Evolutionary conservation across 2,888 invertebrate species (phyloP).

Genomic region (Drosophila nr. perissopoda): DNA sequence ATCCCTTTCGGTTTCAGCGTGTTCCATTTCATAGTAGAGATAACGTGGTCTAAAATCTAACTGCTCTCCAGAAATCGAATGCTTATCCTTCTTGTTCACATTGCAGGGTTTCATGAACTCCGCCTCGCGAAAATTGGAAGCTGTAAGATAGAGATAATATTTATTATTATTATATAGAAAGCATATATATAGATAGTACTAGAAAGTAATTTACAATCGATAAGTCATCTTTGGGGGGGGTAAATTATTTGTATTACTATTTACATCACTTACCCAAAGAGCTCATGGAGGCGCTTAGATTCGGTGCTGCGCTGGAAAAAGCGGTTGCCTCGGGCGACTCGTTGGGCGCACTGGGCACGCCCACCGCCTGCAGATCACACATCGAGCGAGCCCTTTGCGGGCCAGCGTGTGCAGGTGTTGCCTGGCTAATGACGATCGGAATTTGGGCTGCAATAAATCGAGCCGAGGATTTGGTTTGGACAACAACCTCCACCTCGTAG

Average conservation of each 20-base stretch:
- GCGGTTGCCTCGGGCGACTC: conserved; percentile 35
- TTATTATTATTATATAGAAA: too few species aligned
- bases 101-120: conserved; percentile 75
- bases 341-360: conserved; percentile 42
- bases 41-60: conserved; percentile 77
- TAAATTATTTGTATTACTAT: neutral
- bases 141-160: conserved; percentile 20
- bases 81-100: conserved; percentile 70
- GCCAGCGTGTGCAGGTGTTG: conserved; percentile 5
- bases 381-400: conserved; percentile 1
- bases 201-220: too few species aligned
- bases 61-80: conserved; percentile 65
- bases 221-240: too few species aligned
- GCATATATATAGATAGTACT: too few species aligned
- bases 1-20: conserved; percentile 33
- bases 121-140: conserved; percentile 76
- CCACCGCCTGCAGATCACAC: conserved; percentile 19
- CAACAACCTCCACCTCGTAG: conserved; percentile 78
- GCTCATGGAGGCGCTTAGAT: conserved; percentile 55
- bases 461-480: conserved; percentile 53
- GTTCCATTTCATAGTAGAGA: conserved; percentile 75
- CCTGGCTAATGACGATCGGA: conserved; percentile 71
- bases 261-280: conserved; percentile 61
- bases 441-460: conserved; percentile 59
- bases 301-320: conserved; percentile 12